Evolutionary conservation across 2,113 vertebrate species (phyloP).

Genomic region (Carettochelys insculpta): DNA sequence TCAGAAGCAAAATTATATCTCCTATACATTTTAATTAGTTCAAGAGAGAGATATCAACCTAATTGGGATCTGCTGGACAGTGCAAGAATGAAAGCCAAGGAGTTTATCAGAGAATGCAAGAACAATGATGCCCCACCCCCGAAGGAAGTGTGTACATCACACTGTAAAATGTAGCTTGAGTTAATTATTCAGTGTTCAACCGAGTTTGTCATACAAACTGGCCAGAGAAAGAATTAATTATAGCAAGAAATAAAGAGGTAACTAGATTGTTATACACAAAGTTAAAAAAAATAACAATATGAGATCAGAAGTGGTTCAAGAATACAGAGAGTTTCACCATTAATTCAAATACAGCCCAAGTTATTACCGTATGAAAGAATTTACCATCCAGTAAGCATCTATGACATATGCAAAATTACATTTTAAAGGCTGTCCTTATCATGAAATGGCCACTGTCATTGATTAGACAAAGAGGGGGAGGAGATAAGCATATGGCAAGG

Average conservation of each 20-base stretch:
- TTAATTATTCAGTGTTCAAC: constrained; percentile 26
- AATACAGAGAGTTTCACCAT: not conserved
- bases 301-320: not conserved
- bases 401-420: not conserved
- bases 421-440: not conserved
- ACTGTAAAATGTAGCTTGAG: constrained; percentile 2
- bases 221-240: constrained; percentile 21
- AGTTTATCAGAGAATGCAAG: not conserved
- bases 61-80: not conserved
- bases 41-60: not conserved
- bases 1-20: not conserved
- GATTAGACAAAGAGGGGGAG: not conserved
- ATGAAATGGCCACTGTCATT: not conserved
- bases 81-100: not conserved
- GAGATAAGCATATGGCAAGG: not conserved
- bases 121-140: constrained; percentile 1
- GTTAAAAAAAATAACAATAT: not conserved
- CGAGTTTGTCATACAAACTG: not conserved
- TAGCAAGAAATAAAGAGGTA: not conserved
- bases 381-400: not conserved
- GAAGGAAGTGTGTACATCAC: not conserved
- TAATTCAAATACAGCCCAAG: not conserved
- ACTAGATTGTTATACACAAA: not conserved
- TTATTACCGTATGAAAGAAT: not conserved
- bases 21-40: constrained; percentile 2